phyloP scores from a whole-genome alignment of 2,113 vertebrate genomes.

The Thalassarche chlororhynchos region DNA sequence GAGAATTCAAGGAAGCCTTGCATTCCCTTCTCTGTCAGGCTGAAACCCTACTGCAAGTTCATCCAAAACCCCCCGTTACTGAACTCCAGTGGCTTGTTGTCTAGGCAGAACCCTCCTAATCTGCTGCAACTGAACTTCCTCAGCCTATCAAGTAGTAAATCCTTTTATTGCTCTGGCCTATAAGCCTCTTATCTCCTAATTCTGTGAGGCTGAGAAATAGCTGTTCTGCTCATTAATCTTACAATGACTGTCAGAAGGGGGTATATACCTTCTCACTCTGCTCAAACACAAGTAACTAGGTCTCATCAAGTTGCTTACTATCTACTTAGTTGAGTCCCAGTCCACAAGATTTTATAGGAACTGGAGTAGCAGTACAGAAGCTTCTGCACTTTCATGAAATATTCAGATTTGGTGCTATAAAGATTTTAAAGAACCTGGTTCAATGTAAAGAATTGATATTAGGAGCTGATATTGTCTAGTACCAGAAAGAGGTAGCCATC shows the following conservation, averaged over 20 bases:
- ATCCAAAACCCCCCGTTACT: neutral
- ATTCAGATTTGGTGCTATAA: neutral
- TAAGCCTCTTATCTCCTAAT: constrained; percentile 48
- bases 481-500: neutral
- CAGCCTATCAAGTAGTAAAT: constrained; percentile 46
- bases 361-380: neutral
- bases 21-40: neutral
- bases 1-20: neutral
- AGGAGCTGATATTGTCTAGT: neutral
- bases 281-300: neutral
- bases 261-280: neutral
- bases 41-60: neutral
- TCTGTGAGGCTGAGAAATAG: constrained; percentile 11
- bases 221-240: constrained; percentile 31
- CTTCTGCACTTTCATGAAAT: neutral
- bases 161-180: constrained; percentile 33
- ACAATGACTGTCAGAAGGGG: neutral
- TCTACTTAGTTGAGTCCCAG: neutral
- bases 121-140: constrained; percentile 33
- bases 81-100: neutral
- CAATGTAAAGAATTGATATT: neutral
- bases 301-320: neutral
- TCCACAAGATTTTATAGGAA: neutral
- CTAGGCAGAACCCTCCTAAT: neutral
- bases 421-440: neutral